phyloP scores from a whole-genome alignment of 2,113 vertebrate genomes.

The Pomatostomus ruficeps region DNA sequence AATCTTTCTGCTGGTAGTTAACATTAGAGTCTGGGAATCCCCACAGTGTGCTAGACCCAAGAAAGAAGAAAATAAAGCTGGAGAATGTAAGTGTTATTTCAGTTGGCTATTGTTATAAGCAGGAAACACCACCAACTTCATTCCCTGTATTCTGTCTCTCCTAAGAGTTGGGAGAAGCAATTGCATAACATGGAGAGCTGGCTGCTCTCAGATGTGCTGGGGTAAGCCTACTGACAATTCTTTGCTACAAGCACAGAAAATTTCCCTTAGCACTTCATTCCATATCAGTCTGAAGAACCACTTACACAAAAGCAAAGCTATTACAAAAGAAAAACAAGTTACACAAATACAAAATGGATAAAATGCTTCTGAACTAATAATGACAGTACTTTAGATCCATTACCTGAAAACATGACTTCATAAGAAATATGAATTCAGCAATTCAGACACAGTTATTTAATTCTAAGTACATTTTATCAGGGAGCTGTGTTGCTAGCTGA shows the following conservation, averaged over 20 bases:
- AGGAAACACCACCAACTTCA: neutral
- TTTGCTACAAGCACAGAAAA: neutral
- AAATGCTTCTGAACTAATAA: neutral
- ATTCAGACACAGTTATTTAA: neutral
- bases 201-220: neutral
- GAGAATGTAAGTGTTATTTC: neutral
- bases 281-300: neutral
- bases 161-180: neutral
- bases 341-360: neutral
- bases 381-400: conserved; percentile 3
- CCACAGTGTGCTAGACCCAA: neutral
- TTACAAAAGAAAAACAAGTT: neutral
- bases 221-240: neutral
- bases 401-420: neutral
- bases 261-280: neutral
- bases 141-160: neutral
- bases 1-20: neutral
- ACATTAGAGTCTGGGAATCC: neutral
- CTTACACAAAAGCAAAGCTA: neutral
- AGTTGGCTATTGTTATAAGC: neutral
- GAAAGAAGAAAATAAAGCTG: neutral
- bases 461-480: neutral
- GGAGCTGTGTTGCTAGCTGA: neutral
- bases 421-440: neutral
- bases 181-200: neutral